These are phyloP conservation scores for Rhombomys opimus DNA, from an alignment of 2,113 vertebrate genomes.

Conservation along the genomic window DNA sequence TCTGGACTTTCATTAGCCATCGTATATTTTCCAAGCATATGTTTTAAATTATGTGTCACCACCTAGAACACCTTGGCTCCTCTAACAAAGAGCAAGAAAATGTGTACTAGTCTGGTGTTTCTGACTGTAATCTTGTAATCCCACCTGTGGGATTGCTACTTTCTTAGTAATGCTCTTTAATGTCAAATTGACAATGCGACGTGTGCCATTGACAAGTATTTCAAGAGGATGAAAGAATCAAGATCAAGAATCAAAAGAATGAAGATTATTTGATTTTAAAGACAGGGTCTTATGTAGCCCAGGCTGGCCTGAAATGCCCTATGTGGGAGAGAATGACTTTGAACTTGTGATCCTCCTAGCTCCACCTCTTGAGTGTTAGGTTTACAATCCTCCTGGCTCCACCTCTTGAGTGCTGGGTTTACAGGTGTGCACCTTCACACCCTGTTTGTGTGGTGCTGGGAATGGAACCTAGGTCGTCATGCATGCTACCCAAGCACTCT, in stretches of 20 bases:
- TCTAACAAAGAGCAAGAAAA: neutral
- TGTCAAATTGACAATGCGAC: neutral
- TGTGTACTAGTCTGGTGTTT: neutral
- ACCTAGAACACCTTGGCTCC: neutral
- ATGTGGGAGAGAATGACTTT: neutral
- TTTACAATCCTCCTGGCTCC: neutral
- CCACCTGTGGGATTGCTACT: neutral
- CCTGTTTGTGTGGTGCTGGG: neutral
- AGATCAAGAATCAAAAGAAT: neutral
- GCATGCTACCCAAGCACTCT: neutral
- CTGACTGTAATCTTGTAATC: conserved; percentile 7
- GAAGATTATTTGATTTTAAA: neutral
- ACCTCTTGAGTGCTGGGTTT: neutral
- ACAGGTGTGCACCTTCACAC: too few relatives aligned
- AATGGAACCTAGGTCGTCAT: neutral
- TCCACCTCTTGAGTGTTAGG: neutral
- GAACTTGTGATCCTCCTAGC: neutral
- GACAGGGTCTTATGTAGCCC: neutral
- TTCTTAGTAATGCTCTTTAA: neutral
- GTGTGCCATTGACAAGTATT: neutral
- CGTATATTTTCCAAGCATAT: conserved; percentile 48
- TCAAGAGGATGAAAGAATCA: neutral
- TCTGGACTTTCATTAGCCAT: conserved; percentile 41
- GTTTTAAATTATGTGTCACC: conserved; percentile 54
- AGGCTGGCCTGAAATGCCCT: neutral